Evolutionary conservation across 1,140 invertebrate genomes (phyloP), one percentile per base, ranked within the genome.

Genomic region (Sitobion miscanthi): DNA sequence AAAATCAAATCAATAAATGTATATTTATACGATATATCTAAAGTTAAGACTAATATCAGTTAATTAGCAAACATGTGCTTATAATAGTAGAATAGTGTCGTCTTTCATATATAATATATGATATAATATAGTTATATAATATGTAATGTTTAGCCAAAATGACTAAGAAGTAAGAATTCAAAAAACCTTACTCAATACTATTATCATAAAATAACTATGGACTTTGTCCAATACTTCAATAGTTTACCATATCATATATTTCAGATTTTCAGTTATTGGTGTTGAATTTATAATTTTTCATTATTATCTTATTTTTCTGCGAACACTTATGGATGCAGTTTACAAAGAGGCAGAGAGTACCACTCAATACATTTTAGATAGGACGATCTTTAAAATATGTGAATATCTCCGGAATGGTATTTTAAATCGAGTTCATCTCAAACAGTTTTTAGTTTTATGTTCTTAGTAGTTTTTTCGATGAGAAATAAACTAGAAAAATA

Each of bases 171-270:
- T 77, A 35, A 42, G 54, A 42, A 90, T 25, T 45, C 35, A 25
- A 62, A 54, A 25, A 57, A 23, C 42, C 30, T 77, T 47, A 77
- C 90, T 47, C 30, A 35, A 91, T 77, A 77, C 14, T 30, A 38
- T 49, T 23, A 91, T 91, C 88, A 77, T 77, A 77, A 91, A 82
- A 82, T 11, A 91, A 82, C 5, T 49, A 82, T 91, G 90, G 90
- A 45, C 38, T 77, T 42, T 30, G 42, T 91, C 90, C 62, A 91
- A 91, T 9, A n/a, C 9, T 35, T 57, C 69, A 90, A 62, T 38
- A 90, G 35, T 57, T 38, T 20, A 62, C 35, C 11, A 90, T 25
- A 62, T 30, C 9, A 14, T 52, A 49, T 88, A 47, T 77, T n/a
- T 77, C 14, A 77, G 30, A n/a, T 77, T n/a, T 4, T 77, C 30